These are phyloP conservation scores for Limnephilus lunatus DNA, from an alignment of 2,888 invertebrate species.

Conservation along the genomic window DNA sequence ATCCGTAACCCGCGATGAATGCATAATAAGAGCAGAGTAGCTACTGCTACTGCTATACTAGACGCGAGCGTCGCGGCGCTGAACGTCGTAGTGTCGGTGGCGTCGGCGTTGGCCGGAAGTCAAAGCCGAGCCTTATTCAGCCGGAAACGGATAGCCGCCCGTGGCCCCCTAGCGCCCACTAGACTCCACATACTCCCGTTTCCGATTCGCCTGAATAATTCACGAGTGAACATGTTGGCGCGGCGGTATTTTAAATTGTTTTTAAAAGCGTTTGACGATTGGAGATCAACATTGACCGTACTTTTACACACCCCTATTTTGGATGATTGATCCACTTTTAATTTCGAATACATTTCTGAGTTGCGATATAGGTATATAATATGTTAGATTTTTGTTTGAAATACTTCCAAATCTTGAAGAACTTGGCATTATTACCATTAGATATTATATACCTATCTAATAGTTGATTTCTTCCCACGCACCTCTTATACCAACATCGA, in stretches of 20 bases:
- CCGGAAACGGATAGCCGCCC: conserved; percentile 47
- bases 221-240: conserved; percentile 23
- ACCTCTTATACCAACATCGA: too few relatives aligned
- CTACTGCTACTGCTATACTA: not conserved
- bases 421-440: too few relatives aligned
- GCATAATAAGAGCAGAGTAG: not conserved
- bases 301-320: not conserved
- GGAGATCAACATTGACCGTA: not conserved
- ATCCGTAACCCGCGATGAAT: conserved; percentile 25
- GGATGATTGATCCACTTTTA: not conserved
- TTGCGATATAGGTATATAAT: not conserved
- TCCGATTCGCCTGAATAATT: conserved; percentile 38
- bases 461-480: too few relatives aligned
- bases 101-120: conserved; percentile 29
- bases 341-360: not conserved
- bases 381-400: not conserved
- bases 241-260: conserved; percentile 47
- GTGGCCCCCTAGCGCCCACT: not conserved
- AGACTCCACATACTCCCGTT: conserved; percentile 38
- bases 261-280: conserved; percentile 7
- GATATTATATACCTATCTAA: too few relatives aligned
- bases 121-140: conserved; percentile 40
- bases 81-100: not conserved
- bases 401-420: too few relatives aligned
- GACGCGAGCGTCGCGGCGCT: not conserved